Conservation (phyloP, 2,888 invertebrate species). For the Sminthurides aquaticus region DNA sequence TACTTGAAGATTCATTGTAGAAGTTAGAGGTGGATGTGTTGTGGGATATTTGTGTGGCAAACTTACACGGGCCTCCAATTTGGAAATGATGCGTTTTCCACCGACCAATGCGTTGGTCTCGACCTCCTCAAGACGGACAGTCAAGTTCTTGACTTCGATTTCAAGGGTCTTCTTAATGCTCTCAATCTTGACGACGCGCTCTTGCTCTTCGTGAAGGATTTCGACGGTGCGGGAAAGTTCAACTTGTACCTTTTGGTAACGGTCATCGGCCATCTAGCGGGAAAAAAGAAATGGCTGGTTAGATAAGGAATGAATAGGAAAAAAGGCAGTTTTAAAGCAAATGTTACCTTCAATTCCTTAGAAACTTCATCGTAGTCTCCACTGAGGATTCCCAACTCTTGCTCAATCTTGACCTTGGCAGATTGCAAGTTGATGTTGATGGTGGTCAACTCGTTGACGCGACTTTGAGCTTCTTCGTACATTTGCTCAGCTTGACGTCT, state of each 20-base stretch:
- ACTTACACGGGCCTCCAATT: slow-evolving; percentile 74
- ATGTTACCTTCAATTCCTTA: slow-evolving; percentile 79
- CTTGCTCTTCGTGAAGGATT: slow-evolving; percentile 89
- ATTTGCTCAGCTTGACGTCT: slow-evolving; percentile 84
- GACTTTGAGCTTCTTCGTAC: slow-evolving; percentile 81
- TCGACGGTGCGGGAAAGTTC: slow-evolving; percentile 93
- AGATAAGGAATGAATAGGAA: no score
- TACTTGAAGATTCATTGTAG: no score
- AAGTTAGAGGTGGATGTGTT: no score
- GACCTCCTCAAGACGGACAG: slow-evolving; percentile 87
- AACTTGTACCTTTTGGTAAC: slow-evolving; percentile 83
- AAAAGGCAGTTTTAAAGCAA: no score
- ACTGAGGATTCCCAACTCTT: slow-evolving; percentile 81
- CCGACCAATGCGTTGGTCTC: slow-evolving; percentile 95
- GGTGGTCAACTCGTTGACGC: slow-evolving; percentile 88
- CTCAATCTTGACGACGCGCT: slow-evolving; percentile 93
- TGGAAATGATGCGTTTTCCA: slow-evolving; percentile 94
- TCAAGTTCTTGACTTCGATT: slow-evolving; percentile 92
- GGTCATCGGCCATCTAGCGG: slow-evolving; percentile 69
- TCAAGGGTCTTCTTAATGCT: slow-evolving; percentile 95
- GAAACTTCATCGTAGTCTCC: slow-evolving; percentile 97
- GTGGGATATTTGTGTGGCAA: no score
- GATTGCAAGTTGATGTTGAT: slow-evolving; percentile 93
- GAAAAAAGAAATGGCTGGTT: not conserved
- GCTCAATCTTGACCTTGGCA: slow-evolving; percentile 89